These are phyloP conservation scores for Monoplex corrugatus DNA, from an alignment of 2,888 invertebrate genomes.

Conservation along the genomic window DNA sequence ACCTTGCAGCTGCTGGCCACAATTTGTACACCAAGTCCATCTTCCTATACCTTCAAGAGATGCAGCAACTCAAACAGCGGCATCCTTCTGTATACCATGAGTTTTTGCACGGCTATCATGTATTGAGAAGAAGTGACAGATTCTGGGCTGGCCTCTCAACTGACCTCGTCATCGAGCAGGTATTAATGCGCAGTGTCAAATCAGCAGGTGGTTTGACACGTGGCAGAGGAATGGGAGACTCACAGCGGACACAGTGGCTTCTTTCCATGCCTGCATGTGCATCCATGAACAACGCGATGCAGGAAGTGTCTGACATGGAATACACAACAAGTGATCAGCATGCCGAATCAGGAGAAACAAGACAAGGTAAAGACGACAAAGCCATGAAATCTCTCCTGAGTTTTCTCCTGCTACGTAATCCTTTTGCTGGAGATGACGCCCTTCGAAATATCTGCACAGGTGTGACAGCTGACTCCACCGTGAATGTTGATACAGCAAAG, in stretches of 20 bases:
- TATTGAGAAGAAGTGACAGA: too few relatives aligned
- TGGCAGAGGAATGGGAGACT: too few relatives aligned
- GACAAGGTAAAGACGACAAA: constrained; percentile 29
- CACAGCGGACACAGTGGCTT: constrained; percentile 25
- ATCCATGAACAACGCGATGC: constrained; percentile 43
- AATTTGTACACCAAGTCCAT: too few relatives aligned
- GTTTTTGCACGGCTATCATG: too few relatives aligned
- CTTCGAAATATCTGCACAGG: constrained; percentile 60
- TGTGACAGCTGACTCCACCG: constrained; percentile 50
- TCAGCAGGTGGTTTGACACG: too few relatives aligned
- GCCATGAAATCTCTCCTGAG: constrained; percentile 50
- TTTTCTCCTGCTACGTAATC: constrained; percentile 53
- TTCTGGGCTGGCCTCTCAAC: too few relatives aligned
- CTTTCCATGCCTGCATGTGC: constrained; percentile 50
- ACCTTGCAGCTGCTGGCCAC: too few relatives aligned
- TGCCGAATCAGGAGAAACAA: not conserved
- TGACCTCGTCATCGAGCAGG: too few relatives aligned
- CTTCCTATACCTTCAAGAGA: too few relatives aligned
- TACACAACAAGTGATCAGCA: constrained; percentile 41
- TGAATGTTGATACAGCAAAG: constrained; percentile 55
- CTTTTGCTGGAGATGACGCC: constrained; percentile 47
- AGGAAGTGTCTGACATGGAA: constrained; percentile 8
- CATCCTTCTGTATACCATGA: too few relatives aligned
- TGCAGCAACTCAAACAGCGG: too few relatives aligned
- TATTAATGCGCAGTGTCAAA: too few relatives aligned